Evolutionary conservation across 2,113 vertebrate species (phyloP).

Genomic region (Sebastes schlegelii): DNA sequence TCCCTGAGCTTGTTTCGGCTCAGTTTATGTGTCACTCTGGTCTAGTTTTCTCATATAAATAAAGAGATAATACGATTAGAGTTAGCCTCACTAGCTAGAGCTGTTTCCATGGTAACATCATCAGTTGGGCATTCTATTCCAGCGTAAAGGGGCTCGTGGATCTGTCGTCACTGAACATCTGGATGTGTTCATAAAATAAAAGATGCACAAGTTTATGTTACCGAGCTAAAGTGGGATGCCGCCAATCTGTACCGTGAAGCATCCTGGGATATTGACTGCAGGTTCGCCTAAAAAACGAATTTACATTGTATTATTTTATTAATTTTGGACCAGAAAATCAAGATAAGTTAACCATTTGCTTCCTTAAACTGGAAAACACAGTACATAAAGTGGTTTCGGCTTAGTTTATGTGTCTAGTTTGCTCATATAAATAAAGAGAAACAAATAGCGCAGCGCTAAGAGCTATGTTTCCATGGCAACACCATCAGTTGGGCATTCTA

Average conservation of each 20-base stretch:
- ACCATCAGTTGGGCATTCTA: too few relatives aligned
- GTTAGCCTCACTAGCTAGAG: too few relatives aligned
- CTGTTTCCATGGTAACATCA: too few relatives aligned
- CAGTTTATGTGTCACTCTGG: not conserved
- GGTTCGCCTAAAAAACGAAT: too few relatives aligned
- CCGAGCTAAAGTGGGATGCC: too few relatives aligned
- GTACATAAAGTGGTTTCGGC: not conserved
- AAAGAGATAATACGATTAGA: too few relatives aligned
- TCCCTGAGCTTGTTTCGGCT: not conserved
- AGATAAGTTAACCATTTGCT: not conserved
- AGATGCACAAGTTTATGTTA: not conserved
- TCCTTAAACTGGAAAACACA: not conserved
- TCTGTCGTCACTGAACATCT: too few relatives aligned
- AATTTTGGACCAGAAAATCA: not conserved
- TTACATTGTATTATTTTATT: too few relatives aligned
- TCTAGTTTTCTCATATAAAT: not conserved
- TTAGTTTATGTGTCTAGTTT: not conserved
- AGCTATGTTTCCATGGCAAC: conserved; percentile 13
- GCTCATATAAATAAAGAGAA: not conserved
- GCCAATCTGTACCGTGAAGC: not conserved
- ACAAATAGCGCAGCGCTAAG: not conserved
- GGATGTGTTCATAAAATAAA: too few relatives aligned
- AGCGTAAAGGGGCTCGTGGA: too few relatives aligned
- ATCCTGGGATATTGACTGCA: conserved; percentile 8
- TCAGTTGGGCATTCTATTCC: too few relatives aligned